Evolutionary conservation across 2,113 vertebrate species (phyloP).

Genomic region (Chaetodon trifascialis): DNA sequence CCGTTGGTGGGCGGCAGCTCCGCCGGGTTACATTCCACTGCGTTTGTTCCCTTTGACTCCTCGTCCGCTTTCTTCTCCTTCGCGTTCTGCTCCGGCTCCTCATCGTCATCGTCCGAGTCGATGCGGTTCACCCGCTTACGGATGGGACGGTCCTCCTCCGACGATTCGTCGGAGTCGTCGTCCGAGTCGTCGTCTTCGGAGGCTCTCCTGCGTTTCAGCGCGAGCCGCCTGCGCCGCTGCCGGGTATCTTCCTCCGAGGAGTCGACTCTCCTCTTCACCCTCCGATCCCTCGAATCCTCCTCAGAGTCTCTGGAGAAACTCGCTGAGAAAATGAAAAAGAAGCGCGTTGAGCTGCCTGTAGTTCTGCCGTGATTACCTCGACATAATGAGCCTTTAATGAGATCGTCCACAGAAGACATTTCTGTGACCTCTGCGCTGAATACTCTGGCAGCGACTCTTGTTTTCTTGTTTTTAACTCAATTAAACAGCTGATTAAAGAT

Average conservation of each 20-base stretch:
- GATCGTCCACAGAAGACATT: neutral
- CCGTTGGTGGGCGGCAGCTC: slow-evolving; percentile 92
- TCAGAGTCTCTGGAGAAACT: slow-evolving; percentile 88
- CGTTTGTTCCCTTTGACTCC: slow-evolving; percentile 89
- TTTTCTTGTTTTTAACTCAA: too few relatives aligned
- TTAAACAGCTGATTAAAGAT: too few relatives aligned
- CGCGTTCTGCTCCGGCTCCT: slow-evolving; percentile 76
- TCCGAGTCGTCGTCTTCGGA: slow-evolving; percentile 82
- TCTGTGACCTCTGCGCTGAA: neutral
- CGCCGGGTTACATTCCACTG: slow-evolving; percentile 88
- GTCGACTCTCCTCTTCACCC: slow-evolving; percentile 77
- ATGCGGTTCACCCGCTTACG: slow-evolving; percentile 94
- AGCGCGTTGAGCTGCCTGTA: neutral
- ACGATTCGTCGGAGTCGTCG: slow-evolving; percentile 68
- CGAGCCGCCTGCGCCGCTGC: slow-evolving; percentile 67
- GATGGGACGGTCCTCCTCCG: slow-evolving; percentile 88
- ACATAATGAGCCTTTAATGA: neutral
- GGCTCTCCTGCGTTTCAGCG: slow-evolving; percentile 81
- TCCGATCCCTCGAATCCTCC: slow-evolving; percentile 80
- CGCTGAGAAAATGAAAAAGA: slow-evolving; percentile 53
- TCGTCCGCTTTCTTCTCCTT: slow-evolving; percentile 81
- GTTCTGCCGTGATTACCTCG: neutral
- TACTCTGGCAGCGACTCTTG: too few relatives aligned
- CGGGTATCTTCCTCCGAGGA: slow-evolving; percentile 80
- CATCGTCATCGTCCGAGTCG: slow-evolving; percentile 87